Evolutionary conservation across 2,888 invertebrate genomes (phyloP).

Genomic region (Rhagonycha fulva): DNA sequence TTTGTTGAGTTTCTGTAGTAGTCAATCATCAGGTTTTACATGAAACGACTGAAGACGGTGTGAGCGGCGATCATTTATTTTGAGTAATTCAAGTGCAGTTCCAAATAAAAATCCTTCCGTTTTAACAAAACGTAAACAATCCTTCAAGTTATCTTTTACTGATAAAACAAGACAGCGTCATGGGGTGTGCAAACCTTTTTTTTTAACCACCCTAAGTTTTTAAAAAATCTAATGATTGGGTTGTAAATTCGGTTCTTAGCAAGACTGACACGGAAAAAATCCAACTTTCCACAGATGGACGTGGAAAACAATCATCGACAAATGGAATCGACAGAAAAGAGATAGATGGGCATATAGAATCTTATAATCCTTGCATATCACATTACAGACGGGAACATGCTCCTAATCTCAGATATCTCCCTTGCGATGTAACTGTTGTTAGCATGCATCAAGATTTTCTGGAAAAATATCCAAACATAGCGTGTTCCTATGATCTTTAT

Average conservation of each 20-base stretch:
- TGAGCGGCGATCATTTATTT: not conserved
- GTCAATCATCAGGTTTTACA: too few relatives aligned
- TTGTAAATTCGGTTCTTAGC: not conserved
- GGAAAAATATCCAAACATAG: slow-evolving; percentile 6
- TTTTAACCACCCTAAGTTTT: not conserved
- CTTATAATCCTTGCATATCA: too few relatives aligned
- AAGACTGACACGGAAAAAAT: not conserved
- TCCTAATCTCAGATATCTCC: too few relatives aligned
- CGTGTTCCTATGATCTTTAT: slow-evolving; percentile 24
- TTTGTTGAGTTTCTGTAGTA: not conserved
- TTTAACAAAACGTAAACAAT: not conserved
- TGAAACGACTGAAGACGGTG: too few relatives aligned
- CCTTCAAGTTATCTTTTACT: not conserved
- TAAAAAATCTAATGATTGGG: too few relatives aligned
- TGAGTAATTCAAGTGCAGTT: not conserved
- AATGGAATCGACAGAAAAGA: not conserved
- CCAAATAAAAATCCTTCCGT: not conserved
- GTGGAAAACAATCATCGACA: not conserved
- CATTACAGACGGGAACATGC: too few relatives aligned
- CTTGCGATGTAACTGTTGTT: too few relatives aligned
- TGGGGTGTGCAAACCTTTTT: not conserved
- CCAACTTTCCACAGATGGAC: not conserved
- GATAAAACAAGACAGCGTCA: not conserved
- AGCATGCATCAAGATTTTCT: too few relatives aligned
- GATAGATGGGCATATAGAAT: not conserved